Evolutionary conservation across 2,797 vertebrate species (phyloP), one percentile per base, ranked within the genome.

Genomic region (Manis javanica): DNA sequence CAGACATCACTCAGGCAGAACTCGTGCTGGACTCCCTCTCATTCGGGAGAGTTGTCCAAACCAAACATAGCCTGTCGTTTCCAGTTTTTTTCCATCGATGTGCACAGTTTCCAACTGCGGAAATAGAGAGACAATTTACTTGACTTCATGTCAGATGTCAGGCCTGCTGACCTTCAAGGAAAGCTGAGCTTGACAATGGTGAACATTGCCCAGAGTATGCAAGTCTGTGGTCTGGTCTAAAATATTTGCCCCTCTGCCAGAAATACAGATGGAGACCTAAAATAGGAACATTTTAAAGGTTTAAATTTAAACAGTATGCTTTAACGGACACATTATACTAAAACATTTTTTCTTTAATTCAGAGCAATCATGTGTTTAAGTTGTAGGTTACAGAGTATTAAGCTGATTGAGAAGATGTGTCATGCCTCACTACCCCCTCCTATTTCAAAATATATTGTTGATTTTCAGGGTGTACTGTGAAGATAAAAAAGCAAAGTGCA

Each of bases 21-120:
- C 87, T 87, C 11, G 2, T 51, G 83, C 93, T 94, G 79, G 79
- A 69, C 24, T 93, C 66, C 55, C n/a, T 94, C 78, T 86, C 69
- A 1, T 88, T 90, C 26, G 53, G 13, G n/a, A 34, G 72, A 83
- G 46, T 83, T 84, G 51, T 97, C 97, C 97, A 97, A 97, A 96
- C 66, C 68, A 98, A 97, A 97, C 93, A 96, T 46, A 95, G 84
- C 8, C 87, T n/a, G 84, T 78, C 10, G 0, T 92, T 97, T 93
- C 79, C 75, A 96, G 59, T 31, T 91, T 93, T 46, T 95, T 95
- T 95, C 95, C 91, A 93, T 81, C 72, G n/a, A 19, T 0, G 13
- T 49, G 93, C 95, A 83, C 72, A 94, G 90, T 96, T 97, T 98
- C 97, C 97, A 97, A 75, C 92, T 93, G 53, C 16, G 21, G 97